Percentiles rank a stretch among this genome's conserved stretches.
phyloP scores from a whole-genome alignment of 2,113 vertebrate species.

The Podiceps cristatus region DNA sequence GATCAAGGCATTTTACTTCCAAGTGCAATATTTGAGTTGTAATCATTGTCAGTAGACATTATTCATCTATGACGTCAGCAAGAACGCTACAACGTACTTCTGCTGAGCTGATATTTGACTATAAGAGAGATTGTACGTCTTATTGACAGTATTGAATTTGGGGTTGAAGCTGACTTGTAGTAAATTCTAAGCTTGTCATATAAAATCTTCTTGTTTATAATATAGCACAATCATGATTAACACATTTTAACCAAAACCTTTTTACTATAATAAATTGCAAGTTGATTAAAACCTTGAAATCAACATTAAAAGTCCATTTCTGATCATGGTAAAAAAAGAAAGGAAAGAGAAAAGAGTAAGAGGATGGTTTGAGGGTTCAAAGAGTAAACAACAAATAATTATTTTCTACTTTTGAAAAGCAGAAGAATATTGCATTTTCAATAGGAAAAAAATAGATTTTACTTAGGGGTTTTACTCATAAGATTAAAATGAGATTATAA shows the following conservation, averaged over 20 bases:
- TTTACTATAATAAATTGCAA: neutral
- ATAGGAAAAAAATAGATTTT: neutral
- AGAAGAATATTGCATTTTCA: neutral
- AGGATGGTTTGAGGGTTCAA: neutral
- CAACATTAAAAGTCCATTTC: neutral
- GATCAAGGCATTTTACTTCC: neutral
- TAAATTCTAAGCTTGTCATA: accelerated
- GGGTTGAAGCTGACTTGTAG: neutral
- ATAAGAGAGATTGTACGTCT: neutral
- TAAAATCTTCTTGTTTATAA: neutral
- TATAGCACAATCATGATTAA: accelerated
- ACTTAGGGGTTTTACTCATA: neutral
- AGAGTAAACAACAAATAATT: neutral
- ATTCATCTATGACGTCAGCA: neutral
- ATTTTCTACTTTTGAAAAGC: neutral
- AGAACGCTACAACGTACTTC: neutral
- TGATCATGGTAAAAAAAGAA: neutral
- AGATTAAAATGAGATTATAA: neutral
- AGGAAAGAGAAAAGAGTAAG: neutral
- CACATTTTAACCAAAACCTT: accelerated
- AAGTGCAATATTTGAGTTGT: neutral
- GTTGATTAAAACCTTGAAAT: neutral
- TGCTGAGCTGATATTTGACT: neutral
- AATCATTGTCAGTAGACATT: neutral
- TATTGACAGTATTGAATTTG: neutral